Evolutionary conservation across 2,113 vertebrate species (phyloP).

Genomic region (Maccullochella peelii): DNA sequence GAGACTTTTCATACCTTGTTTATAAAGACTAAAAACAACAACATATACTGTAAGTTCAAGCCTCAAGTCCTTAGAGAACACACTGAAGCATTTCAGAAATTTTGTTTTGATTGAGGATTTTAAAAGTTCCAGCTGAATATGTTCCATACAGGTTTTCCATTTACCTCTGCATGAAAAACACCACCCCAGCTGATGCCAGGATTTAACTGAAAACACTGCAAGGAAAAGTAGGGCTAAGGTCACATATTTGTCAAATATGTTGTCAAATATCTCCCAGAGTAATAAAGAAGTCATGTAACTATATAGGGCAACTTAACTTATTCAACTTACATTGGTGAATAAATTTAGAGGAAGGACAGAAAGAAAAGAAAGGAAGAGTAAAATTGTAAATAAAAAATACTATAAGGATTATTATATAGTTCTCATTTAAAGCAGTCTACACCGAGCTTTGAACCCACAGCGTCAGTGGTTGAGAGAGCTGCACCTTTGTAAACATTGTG

Average conservation of each 20-base stretch:
- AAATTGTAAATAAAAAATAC: neutral
- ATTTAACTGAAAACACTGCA: conserved; percentile 94
- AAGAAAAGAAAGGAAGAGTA: neutral
- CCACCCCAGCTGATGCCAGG: conserved; percentile 85
- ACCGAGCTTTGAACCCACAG: neutral
- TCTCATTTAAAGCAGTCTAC: conserved; percentile 6
- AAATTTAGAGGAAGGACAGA: too few species aligned
- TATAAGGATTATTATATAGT: neutral
- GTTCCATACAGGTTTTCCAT: conserved; percentile 91
- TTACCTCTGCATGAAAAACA: conserved; percentile 87
- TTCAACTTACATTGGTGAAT: conserved; percentile 67
- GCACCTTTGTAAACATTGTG: conserved; percentile 71
- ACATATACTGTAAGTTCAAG: neutral
- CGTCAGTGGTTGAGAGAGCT: conserved; percentile 28
- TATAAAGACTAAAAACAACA: neutral
- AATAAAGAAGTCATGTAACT: conserved; percentile 85
- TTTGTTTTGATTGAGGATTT: conserved; percentile 23
- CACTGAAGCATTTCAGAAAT: conserved; percentile 14
- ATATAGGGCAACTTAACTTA: conserved; percentile 74
- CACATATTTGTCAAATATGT: conserved; percentile 78
- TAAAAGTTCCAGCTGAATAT: conserved; percentile 88
- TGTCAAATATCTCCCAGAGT: conserved; percentile 87
- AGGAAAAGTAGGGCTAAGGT: conserved; percentile 87
- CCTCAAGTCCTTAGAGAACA: neutral
- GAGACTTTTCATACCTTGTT: neutral